Evolutionary conservation across 2,888 invertebrate genomes (phyloP).

Genomic region (Athripsodes cinereus): DNA sequence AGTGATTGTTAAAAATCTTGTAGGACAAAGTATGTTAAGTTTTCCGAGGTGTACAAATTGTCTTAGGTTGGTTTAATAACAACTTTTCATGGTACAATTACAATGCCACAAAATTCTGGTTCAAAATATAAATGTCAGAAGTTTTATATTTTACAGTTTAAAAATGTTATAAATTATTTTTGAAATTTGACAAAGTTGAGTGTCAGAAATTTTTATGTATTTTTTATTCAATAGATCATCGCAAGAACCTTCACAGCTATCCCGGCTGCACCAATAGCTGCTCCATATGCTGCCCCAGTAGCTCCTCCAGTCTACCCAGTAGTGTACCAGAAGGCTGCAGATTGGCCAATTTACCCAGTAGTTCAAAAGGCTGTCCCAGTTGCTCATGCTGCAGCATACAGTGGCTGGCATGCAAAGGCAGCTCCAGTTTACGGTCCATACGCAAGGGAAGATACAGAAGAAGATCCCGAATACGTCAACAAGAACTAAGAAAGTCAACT

Average conservation of each 20-base stretch:
- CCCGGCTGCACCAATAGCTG: slow-evolving; percentile 42
- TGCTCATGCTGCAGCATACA: slow-evolving; percentile 11
- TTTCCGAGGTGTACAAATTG: too few species aligned
- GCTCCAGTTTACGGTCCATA: slow-evolving; percentile 17
- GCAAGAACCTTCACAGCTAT: slow-evolving; percentile 36
- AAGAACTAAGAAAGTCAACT: slow-evolving; percentile 6
- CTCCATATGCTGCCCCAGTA: slow-evolving; percentile 30
- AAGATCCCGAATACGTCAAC: slow-evolving; percentile 15
- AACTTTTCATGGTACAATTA: too few species aligned
- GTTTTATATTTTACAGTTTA: too few species aligned
- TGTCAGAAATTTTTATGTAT: too few species aligned
- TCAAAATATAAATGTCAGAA: too few species aligned
- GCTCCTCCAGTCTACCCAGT: slow-evolving; percentile 24
- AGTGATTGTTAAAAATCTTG: too few species aligned
- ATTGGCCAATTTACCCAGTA: slow-evolving; percentile 37
- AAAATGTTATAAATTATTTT: too few species aligned
- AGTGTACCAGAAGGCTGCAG: slow-evolving; percentile 13
- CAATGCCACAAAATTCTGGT: too few species aligned
- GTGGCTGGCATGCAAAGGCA: slow-evolving; percentile 19
- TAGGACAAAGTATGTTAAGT: too few species aligned
- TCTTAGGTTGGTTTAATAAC: too few species aligned
- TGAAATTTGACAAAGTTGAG: too few species aligned
- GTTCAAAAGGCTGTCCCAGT: slow-evolving; percentile 15
- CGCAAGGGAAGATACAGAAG: slow-evolving; percentile 24
- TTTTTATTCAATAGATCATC: slow-evolving; percentile 30